Evolutionary conservation across 2,797 vertebrate genomes (phyloP).

Genomic region (Taeniopygia guttata): DNA sequence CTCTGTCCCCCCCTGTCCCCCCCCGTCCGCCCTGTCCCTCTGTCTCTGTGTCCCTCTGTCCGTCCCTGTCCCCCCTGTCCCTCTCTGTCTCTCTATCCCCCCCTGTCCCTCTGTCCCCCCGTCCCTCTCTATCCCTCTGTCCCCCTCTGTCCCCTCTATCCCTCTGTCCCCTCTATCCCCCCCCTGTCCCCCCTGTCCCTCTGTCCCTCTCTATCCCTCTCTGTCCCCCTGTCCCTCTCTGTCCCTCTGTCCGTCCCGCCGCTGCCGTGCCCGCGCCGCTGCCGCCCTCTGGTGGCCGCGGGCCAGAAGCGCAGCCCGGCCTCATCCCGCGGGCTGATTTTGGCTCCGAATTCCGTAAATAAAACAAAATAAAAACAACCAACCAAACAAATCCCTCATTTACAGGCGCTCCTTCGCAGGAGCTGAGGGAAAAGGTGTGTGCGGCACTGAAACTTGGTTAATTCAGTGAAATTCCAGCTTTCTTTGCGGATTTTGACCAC

Average conservation of each 20-base stretch:
- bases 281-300: not conserved
- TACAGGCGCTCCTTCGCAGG: not conserved
- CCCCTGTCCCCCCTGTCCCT: no score
- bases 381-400: no score
- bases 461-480: not conserved
- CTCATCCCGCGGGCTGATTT: not conserved
- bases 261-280: not conserved
- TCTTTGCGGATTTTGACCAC: not conserved
- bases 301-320: not conserved
- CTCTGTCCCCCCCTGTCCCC: no score
- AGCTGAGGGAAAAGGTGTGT: not conserved
- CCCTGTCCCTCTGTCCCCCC: no score
- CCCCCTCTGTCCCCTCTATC: no score
- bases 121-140: no score
- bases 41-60: not conserved
- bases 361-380: not conserved
- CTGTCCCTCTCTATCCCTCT: no score
- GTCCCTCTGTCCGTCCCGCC: not conserved
- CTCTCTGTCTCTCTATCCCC: no score
- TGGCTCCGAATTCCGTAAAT: not conserved
- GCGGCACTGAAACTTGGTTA: not conserved
- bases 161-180: not conserved
- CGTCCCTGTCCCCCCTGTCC: no score
- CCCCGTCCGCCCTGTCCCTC: no score
- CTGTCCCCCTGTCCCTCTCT: no score